Conservation (phyloP, 2,888 invertebrate species). For the Hydraecia micacea region DNA sequence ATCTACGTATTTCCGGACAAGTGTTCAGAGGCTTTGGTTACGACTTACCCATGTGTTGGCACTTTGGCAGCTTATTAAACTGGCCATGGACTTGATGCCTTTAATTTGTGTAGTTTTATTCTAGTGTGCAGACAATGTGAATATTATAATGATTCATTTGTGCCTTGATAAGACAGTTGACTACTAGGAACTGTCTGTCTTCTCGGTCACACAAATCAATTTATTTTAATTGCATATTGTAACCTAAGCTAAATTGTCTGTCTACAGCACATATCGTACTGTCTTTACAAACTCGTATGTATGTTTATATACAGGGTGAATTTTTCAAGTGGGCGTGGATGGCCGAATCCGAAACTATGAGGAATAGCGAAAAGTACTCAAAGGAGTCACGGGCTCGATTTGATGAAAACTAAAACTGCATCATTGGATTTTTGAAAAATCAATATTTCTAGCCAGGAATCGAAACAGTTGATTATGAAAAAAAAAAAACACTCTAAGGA, state of each 20-base stretch:
- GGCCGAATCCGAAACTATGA: too few relatives aligned
- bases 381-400: too few relatives aligned
- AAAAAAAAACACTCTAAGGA: too few relatives aligned
- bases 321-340: too few relatives aligned
- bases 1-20: constrained; percentile 13
- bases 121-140: constrained; percentile 22
- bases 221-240: constrained; percentile 57
- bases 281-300: constrained; percentile 11
- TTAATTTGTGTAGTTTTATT: constrained; percentile 2
- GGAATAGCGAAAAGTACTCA: too few relatives aligned
- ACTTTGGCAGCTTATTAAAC: constrained; percentile 13
- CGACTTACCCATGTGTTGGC: background rate
- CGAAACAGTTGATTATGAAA: too few relatives aligned
- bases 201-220: constrained; percentile 37
- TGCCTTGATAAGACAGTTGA: constrained; percentile 2
- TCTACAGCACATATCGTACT: constrained; percentile 28
- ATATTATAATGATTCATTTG: constrained; percentile 44
- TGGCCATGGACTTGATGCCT: constrained; percentile 33
- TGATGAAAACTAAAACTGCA: too few relatives aligned
- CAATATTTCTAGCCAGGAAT: too few relatives aligned
- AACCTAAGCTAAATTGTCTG: constrained; percentile 34
- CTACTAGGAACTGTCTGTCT: constrained; percentile 3
- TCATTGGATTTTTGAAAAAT: too few relatives aligned
- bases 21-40: constrained; percentile 1
- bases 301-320: constrained; percentile 5